Evolutionary conservation across 2,113 vertebrate species (phyloP).

Genomic region (Mungos mungo): DNA sequence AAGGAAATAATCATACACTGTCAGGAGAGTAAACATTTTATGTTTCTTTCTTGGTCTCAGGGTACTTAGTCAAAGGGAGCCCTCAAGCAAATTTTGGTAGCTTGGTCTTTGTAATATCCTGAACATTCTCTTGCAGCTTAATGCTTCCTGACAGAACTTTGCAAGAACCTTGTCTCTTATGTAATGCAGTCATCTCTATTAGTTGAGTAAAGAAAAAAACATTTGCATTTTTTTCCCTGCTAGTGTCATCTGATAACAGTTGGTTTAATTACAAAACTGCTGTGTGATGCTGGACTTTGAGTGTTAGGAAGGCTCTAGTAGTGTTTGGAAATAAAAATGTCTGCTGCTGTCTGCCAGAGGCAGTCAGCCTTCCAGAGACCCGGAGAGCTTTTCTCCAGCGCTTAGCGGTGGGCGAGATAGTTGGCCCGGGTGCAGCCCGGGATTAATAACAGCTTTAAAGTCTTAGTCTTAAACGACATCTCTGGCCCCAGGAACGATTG

Average conservation of each 20-base stretch:
- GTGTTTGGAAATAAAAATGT: constrained; percentile 24
- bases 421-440: not conserved
- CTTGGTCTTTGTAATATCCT: constrained; percentile 35
- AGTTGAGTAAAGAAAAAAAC: not conserved
- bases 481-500: constrained; percentile 59
- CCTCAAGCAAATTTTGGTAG: constrained; percentile 30
- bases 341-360: not conserved
- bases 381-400: not conserved
- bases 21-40: not conserved
- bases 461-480: constrained; percentile 58
- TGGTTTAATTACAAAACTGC: constrained; percentile 17
- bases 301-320: constrained; percentile 25
- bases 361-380: not conserved
- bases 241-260: constrained; percentile 18
- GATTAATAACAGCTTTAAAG: constrained; percentile 36
- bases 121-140: constrained; percentile 5
- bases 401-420: not conserved
- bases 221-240: constrained; percentile 40
- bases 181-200: constrained; percentile 11
- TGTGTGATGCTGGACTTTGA: not conserved
- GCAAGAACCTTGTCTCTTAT: constrained; percentile 5
- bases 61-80: constrained; percentile 5
- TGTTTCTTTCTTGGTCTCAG: not conserved
- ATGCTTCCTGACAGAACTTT: constrained; percentile 46
- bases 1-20: not conserved